These are phyloP conservation scores for Drosophila triauraria DNA, from an alignment of 1,140 invertebrate genomes.

Conservation along the genomic window DNA sequence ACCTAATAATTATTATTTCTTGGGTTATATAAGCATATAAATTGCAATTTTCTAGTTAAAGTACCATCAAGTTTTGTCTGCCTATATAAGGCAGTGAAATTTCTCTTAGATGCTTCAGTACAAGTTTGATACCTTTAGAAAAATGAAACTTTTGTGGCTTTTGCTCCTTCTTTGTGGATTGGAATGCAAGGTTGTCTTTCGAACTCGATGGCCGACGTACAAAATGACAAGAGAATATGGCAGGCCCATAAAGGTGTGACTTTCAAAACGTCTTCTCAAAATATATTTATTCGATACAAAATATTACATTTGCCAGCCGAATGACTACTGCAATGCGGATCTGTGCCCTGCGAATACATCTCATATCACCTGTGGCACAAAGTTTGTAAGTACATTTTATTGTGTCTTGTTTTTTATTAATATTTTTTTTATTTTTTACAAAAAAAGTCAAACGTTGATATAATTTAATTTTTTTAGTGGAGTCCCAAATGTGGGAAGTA, in stretches of 20 bases:
- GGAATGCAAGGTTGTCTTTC: background rate
- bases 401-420: no score
- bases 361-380: background rate
- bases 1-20: background rate
- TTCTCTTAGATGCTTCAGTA: background rate
- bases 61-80: no score
- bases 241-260: background rate
- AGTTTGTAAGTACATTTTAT: conserved; percentile 3
- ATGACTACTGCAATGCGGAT: background rate
- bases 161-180: background rate
- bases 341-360: background rate
- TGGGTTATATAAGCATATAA: background rate
- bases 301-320: conserved; percentile 1
- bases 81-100: background rate
- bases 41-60: background rate
- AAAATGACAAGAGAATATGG: background rate
- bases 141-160: background rate
- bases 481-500: background rate
- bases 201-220: conserved; percentile 10
- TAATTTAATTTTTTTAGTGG: background rate
- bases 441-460: no score
- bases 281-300: background rate
- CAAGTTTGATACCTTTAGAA: background rate
- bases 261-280: background rate
- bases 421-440: no score